phyloP scores from a whole-genome alignment of 2,888 invertebrate species.

The Troglohyphantes excavatus region DNA sequence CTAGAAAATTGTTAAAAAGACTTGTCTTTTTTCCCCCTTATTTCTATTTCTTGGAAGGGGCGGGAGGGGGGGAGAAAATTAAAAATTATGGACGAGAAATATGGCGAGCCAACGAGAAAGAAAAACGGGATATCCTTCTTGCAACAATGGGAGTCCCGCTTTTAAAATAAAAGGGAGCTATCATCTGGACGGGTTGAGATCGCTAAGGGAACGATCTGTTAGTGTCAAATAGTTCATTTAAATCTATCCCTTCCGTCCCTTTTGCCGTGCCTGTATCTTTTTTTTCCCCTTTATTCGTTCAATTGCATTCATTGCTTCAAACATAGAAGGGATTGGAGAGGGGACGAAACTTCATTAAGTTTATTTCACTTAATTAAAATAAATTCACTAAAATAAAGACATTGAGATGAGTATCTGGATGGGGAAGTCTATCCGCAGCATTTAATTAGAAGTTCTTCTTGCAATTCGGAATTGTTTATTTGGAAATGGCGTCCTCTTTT shows the following conservation, averaged over 20 bases:
- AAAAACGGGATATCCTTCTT: slow-evolving; percentile 36
- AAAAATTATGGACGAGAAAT: slow-evolving; percentile 38
- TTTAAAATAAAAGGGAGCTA: slow-evolving; percentile 40
- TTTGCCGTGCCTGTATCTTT: not conserved
- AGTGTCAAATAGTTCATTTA: slow-evolving; percentile 54
- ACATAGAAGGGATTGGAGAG: not conserved
- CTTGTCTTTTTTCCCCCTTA: not conserved
- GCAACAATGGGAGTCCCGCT: not conserved
- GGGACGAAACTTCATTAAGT: slow-evolving; percentile 40
- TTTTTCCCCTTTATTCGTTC: not conserved
- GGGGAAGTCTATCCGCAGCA: slow-evolving; percentile 10
- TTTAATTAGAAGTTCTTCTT: slow-evolving; percentile 28
- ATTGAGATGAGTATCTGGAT: not conserved
- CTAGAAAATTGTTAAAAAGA: slow-evolving; percentile 79
- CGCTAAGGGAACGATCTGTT: slow-evolving; percentile 38
- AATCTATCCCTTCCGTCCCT: not conserved
- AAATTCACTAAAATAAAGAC: slow-evolving; percentile 20
- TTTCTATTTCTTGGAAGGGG: too few species aligned
- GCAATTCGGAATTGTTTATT: slow-evolving; percentile 10
- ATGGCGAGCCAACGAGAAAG: slow-evolving; percentile 34
- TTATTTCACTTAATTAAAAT: slow-evolving; percentile 54
- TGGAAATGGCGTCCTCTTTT: not conserved
- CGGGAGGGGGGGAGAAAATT: slow-evolving; percentile 11
- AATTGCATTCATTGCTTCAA: slow-evolving; percentile 5
- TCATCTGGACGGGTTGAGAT: slow-evolving; percentile 27